Evolutionary conservation across 2,888 invertebrate genomes (phyloP), one percentile per base, ranked within the genome.

Genomic region (Sicus ferrugineus): DNA sequence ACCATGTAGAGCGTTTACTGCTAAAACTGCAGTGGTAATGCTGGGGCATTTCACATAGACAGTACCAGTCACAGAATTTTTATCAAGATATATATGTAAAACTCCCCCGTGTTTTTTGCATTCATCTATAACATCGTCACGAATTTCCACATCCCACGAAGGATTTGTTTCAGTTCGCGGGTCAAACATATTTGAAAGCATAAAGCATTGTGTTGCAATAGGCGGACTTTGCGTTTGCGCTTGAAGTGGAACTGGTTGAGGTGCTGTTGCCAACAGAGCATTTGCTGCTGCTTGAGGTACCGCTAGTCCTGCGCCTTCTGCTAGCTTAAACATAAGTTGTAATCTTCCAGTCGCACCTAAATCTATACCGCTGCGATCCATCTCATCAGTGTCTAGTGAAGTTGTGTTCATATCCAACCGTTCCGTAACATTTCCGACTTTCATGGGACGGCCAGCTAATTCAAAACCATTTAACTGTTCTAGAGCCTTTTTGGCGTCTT

Each of bases 101-200:
- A 96, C 95, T 4, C 98, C 99, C 9, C 99, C 99, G 80, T 98
- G 97, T 85, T 97, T 97, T 81, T 94, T 94, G 84, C 98, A 99
- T 85, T 99, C 98, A 81, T 98, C 96, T 75, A 99, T 94, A 0
- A 99, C 98, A 86, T 99, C 99, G 82, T 98, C 98, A 58, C 93
- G 89, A 74, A 99, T 96, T 86, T 98, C 98, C 52, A 90, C 89
- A 79, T 96, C 95, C 96, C 97, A 98, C 78, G 86, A 91, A 7
- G 92, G 89, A 85, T 93, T 93, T n/a, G 87, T 84, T 84, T 90
- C 90, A 87, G 92, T 90, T 70, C 89, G 87, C 46, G 98, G 96
- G 86, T 99, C 98, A 86, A 99, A 99, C 99, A 99, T 99, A 81
- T 99, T 99, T 70, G 98, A 96, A 72, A 99, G 88, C 93, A 99